phyloP scores from a whole-genome alignment of 2,113 vertebrate species.

The Ophiodon elongatus region DNA sequence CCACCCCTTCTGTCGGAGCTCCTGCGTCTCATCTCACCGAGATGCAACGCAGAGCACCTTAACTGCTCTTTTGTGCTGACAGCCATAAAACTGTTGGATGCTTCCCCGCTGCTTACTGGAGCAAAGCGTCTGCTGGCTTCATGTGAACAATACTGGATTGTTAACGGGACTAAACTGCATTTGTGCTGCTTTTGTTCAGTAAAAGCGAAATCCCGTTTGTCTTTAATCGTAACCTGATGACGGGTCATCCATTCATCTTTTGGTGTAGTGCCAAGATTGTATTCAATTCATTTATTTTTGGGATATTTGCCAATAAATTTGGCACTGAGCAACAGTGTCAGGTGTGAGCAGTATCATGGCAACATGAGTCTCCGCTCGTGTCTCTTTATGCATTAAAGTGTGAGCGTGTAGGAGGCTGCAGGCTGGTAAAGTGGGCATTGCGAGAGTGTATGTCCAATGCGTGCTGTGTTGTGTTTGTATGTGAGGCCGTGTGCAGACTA shows the following conservation, averaged over 20 bases:
- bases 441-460: neutral
- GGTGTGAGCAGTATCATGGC: slow-evolving; percentile 49
- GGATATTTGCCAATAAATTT: neutral
- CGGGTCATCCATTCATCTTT: neutral
- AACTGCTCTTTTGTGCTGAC: slow-evolving; percentile 46
- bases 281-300: slow-evolving; percentile 2
- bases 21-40: slow-evolving; percentile 26
- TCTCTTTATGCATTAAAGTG: slow-evolving; percentile 43
- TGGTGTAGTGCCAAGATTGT: neutral
- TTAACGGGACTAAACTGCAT: neutral
- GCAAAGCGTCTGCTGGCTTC: neutral
- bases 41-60: slow-evolving; percentile 13
- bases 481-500: neutral
- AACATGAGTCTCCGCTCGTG: slow-evolving; percentile 50
- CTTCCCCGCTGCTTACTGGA: neutral
- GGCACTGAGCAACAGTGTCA: slow-evolving; percentile 15
- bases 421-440: slow-evolving; percentile 36
- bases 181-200: neutral
- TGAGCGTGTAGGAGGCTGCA: slow-evolving; percentile 64
- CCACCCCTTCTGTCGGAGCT: slow-evolving; percentile 21
- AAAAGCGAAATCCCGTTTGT: neutral
- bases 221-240: neutral
- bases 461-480: neutral
- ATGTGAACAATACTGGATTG: neutral
- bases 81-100: neutral